A percentile compares a stretch with the other conserved stretches of the same genome.
Evolutionary conservation across 2,888 invertebrate species (phyloP).

Genomic region (Dastarcus helophoroides): DNA sequence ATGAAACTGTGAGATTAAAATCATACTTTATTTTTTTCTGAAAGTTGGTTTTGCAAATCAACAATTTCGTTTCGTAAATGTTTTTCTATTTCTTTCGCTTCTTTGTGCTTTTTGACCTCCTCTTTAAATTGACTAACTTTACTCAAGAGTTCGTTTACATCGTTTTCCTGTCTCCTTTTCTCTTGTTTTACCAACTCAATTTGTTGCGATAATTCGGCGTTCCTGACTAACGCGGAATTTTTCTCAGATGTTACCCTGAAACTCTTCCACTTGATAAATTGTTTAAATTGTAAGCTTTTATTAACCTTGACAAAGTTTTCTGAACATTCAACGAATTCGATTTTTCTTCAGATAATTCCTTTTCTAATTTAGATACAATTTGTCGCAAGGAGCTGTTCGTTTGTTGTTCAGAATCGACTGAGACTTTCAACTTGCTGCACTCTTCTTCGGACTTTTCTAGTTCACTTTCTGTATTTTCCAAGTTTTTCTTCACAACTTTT

Average conservation of each 20-base stretch:
- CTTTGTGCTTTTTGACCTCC: conserved; percentile 31
- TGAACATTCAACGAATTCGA: conserved; percentile 38
- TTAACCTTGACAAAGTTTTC: conserved; percentile 33
- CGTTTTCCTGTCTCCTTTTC: conserved; percentile 55
- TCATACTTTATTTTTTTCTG: conserved; percentile 51
- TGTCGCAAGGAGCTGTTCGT: conserved; percentile 41
- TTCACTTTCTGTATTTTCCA: conserved; percentile 36
- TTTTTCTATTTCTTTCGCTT: conserved; percentile 38
- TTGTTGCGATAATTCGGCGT: conserved; percentile 73
- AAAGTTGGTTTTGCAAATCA: conserved; percentile 49
- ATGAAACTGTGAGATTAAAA: conserved; percentile 1
- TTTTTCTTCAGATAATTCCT: conserved; percentile 42
- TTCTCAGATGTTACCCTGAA: conserved; percentile 61
- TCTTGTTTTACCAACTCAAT: conserved; percentile 66
- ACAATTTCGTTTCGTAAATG: conserved; percentile 39
- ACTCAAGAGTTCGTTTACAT: conserved; percentile 48
- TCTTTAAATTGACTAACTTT: conserved; percentile 46
- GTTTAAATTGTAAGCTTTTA: background rate
- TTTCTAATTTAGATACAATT: conserved; percentile 41
- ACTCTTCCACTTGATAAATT: background rate
- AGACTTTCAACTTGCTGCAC: conserved; percentile 39
- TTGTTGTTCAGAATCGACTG: conserved; percentile 44
- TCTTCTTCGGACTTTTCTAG: conserved; percentile 41
- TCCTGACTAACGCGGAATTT: conserved; percentile 61
- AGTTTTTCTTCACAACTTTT: conserved; percentile 32